Conservation (phyloP, 1,140 invertebrate species). For the Calephelis nemesis region DNA sequence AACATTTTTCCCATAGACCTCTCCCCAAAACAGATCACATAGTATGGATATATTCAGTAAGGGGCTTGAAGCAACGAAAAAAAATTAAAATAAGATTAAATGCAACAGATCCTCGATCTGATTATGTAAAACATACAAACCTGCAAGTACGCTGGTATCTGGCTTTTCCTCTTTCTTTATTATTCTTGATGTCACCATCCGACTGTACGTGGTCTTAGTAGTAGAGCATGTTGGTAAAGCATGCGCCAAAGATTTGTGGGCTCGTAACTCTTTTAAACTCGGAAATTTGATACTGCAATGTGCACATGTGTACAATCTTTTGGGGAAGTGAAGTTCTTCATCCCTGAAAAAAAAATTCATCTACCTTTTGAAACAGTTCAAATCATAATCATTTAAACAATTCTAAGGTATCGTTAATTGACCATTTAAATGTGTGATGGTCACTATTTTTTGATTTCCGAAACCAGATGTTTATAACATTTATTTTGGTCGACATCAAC, state of each 20-base stretch:
- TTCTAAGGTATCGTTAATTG: too few relatives aligned
- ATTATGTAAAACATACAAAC: slow-evolving; percentile 27
- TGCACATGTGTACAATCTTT: slow-evolving; percentile 78
- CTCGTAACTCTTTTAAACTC: slow-evolving; percentile 83
- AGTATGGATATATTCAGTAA: too few relatives aligned
- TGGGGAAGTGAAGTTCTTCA: slow-evolving; percentile 47
- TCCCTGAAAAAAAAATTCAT: slow-evolving; percentile 43
- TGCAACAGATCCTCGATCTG: neutral
- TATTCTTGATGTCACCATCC: slow-evolving; percentile 43
- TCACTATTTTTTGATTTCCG: too few relatives aligned
- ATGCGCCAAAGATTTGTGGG: slow-evolving; percentile 80
- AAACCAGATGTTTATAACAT: too few relatives aligned
- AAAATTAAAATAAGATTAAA: neutral
- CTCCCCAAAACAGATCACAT: too few relatives aligned
- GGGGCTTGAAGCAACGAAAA: neutral
- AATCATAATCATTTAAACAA: too few relatives aligned
- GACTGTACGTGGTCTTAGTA: slow-evolving; percentile 47
- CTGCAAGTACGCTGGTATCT: slow-evolving; percentile 38
- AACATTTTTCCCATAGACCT: too few relatives aligned
- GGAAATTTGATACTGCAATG: slow-evolving; percentile 82
- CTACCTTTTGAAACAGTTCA: too few relatives aligned
- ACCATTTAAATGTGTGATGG: too few relatives aligned
- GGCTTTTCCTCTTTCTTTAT: slow-evolving; percentile 67
- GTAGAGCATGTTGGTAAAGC: slow-evolving; percentile 42
- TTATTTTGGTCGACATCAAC: too few relatives aligned